Percentiles rank a stretch among this genome's conserved stretches.
These are phyloP conservation scores for Noctua pronuba DNA, from an alignment of 2,888 invertebrate species.

Conservation along the genomic window DNA sequence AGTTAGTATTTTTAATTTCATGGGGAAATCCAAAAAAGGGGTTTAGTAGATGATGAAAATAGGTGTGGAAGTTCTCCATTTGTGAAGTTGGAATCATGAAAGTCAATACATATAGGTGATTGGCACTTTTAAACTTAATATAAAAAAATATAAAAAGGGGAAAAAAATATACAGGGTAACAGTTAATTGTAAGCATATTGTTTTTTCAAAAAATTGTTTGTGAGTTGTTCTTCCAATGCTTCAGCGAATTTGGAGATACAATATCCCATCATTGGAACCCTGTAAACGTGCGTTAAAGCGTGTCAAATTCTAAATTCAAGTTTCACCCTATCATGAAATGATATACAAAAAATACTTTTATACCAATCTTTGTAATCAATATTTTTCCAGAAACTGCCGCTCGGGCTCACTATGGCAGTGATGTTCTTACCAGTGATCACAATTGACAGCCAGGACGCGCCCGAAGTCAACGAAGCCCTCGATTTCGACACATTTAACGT, in stretches of 20 bases:
- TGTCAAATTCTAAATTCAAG: too few species aligned
- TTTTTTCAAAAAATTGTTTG: not conserved
- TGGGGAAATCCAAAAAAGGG: not conserved
- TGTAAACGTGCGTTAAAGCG: too few species aligned
- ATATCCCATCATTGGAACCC: too few species aligned
- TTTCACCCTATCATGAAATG: too few species aligned
- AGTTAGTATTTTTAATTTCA: not conserved
- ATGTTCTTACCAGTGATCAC: constrained; percentile 73
- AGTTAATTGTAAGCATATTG: too few species aligned
- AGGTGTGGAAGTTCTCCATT: not conserved
- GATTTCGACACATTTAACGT: constrained; percentile 63
- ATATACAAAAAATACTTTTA: not conserved
- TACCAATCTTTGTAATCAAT: not conserved
- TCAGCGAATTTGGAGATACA: not conserved
- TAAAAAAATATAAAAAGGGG: too few species aligned
- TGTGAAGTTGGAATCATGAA: not conserved
- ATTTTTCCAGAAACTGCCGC: constrained; percentile 15
- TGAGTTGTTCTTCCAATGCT: not conserved
- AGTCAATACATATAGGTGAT: not conserved
- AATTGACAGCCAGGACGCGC: constrained; percentile 71
- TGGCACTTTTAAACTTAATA: not conserved
- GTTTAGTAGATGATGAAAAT: not conserved
- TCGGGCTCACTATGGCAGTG: constrained; percentile 18
- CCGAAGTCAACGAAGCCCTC: constrained; percentile 62
- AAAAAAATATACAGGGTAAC: too few species aligned